phyloP scores from a whole-genome alignment of 2,113 vertebrate genomes.

The Oophaga pumilio region DNA sequence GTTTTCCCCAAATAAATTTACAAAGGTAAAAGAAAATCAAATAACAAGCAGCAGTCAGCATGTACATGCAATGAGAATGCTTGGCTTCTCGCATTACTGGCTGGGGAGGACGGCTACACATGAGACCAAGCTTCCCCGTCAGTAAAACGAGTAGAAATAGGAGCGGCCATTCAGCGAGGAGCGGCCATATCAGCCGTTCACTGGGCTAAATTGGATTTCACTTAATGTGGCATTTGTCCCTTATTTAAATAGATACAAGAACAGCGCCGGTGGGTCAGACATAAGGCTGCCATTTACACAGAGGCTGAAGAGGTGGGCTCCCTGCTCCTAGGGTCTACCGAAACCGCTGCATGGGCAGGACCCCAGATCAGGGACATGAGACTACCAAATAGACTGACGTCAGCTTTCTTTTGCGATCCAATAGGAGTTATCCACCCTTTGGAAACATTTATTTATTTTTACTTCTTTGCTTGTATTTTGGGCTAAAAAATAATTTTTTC shows the following conservation, averaged over 20 bases:
- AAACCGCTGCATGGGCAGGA: background rate
- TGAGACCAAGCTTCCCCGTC: conserved; percentile 12
- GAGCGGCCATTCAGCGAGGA: background rate
- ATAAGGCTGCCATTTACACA: background rate
- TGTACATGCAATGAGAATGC: conserved; percentile 47
- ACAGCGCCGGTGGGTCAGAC: background rate
- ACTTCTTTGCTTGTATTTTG: too few species aligned
- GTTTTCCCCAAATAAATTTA: conserved; percentile 65
- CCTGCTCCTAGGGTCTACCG: background rate
- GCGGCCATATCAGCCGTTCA: background rate
- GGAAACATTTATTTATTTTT: too few species aligned
- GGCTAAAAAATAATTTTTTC: too few species aligned
- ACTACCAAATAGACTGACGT: background rate
- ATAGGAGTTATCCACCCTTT: too few species aligned
- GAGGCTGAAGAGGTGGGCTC: background rate
- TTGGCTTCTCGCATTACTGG: conserved; percentile 42
- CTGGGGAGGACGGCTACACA: conserved; percentile 38
- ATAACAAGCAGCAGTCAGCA: conserved; percentile 42
- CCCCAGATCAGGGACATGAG: background rate
- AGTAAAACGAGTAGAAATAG: conserved; percentile 41
- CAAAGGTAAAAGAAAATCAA: conserved; percentile 54
- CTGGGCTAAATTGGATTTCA: conserved; percentile 10
- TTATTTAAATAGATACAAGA: conserved; percentile 11
- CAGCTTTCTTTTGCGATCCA: background rate
- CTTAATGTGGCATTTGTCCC: background rate